phyloP scores from a whole-genome alignment of 2,888 invertebrate genomes.

The Drosophila tripunctata region DNA sequence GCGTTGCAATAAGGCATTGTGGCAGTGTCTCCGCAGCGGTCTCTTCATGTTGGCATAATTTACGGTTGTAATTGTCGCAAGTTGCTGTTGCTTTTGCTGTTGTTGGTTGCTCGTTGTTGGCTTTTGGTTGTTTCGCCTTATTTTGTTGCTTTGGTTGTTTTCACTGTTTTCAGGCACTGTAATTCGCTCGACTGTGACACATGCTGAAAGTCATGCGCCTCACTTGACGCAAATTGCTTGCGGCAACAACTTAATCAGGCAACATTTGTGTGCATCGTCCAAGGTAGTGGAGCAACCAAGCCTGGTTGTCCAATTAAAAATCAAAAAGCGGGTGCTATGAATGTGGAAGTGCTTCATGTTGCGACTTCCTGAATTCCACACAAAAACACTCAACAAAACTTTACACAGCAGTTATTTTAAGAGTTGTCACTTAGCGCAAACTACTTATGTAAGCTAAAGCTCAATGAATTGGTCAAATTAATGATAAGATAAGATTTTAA shows the following conservation, averaged over 20 bases:
- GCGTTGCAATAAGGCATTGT: constrained; percentile 24
- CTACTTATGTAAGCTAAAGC: not conserved
- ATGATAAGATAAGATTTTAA: not conserved
- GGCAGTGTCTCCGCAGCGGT: constrained; percentile 33
- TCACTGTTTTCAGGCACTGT: constrained; percentile 25
- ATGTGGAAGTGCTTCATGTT: not conserved
- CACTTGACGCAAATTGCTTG: constrained; percentile 73
- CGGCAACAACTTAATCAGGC: constrained; percentile 73
- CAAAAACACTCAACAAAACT: not conserved
- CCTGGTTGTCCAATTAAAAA: constrained; percentile 26
- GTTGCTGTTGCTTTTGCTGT: constrained; percentile 41
- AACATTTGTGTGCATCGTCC: constrained; percentile 57
- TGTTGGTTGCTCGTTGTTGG: constrained; percentile 56
- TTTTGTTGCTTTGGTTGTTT: constrained; percentile 29
- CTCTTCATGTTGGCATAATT: constrained; percentile 70
- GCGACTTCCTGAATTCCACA: not conserved
- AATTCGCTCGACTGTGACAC: constrained; percentile 50
- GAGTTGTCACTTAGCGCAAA: not conserved
- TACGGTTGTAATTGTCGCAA: constrained; percentile 73
- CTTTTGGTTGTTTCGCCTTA: constrained; percentile 48
- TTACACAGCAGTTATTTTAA: not conserved
- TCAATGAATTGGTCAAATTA: not conserved
- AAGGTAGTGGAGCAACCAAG: constrained; percentile 18
- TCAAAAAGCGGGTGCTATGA: not conserved
- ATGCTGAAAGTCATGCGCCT: constrained; percentile 61